Percentiles rank a stretch among this genome's conserved stretches.
Conservation (phyloP, 1,140 invertebrate species). For the Elysia chlorotica region DNA sequence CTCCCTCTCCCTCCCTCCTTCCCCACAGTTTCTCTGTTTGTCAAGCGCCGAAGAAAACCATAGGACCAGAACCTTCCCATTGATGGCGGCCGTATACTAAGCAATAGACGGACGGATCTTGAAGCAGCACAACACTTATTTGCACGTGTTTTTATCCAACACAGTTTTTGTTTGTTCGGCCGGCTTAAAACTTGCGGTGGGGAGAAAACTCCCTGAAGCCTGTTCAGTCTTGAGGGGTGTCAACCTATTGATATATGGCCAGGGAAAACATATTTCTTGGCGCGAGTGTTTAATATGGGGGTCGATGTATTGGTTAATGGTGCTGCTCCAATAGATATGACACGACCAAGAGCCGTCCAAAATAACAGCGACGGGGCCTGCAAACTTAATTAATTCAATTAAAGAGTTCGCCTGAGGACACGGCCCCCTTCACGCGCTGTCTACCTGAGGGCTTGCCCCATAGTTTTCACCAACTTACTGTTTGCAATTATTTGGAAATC, state of each 20-base stretch:
- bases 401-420: not conserved
- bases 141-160: conserved; percentile 19
- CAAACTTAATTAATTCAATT: conserved; percentile 22
- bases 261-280: conserved; percentile 19
- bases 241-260: conserved; percentile 19
- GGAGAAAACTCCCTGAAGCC: conserved; percentile 12
- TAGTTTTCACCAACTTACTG: too few species aligned
- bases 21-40: not conserved
- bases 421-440: too few species aligned
- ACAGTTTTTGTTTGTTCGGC: conserved; percentile 18
- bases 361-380: conserved; percentile 14
- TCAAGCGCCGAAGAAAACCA: conserved; percentile 10
- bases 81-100: conserved; percentile 10
- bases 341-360: conserved; percentile 11
- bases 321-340: conserved; percentile 4
- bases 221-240: conserved; percentile 16
- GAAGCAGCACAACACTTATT: conserved; percentile 11
- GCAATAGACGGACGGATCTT: conserved; percentile 3
- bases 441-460: too few species aligned
- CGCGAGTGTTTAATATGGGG: conserved; percentile 14
- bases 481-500: too few species aligned
- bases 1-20: not conserved
- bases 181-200: not conserved
- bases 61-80: not conserved
- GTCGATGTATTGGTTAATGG: conserved; percentile 18